Base-by-base conservation (phyloP, 1,140 invertebrate species). In the Coenobita brevimanus region DNA sequence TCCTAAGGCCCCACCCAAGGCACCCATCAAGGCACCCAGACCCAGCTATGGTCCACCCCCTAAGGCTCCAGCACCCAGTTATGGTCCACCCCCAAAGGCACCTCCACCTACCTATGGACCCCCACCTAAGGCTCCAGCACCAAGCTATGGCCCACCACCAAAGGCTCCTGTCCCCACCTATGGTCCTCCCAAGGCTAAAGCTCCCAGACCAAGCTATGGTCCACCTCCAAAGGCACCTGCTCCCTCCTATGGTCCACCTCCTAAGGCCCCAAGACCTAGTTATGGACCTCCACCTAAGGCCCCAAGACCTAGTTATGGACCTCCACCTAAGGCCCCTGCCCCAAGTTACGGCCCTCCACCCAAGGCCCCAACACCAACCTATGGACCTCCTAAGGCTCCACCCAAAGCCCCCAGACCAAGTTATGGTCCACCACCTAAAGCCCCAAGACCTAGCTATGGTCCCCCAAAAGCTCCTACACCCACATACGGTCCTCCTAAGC, bases 1-100 rank as follows among this genome's bases (percentile, higher is more conserved):
- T 57, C 89, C 86, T 24, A 82, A 84, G 69, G 84, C 80, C 64
- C 62, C 84, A 36, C 85, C 85, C 41, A 71, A 82, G 24, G 64
- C 80, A 30, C 83, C 83, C 2, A 89, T 78, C 13, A 90, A 90
- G 81, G 76, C 83, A n/a, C 90, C 90, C 33, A 27, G 36, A 36
- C 86, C 89, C 8, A 38, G 21, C 38, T 91, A 91, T 83, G 89
- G 89, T 17, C 89, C 89, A 17, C 90, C 88, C 24, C 71, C 87
- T 13, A 89, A 86, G 60, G 82, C 82, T 15, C 82, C 82, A 6
- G 0, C 73, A 8, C 89, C 83, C 2, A 27, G 43, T 13, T 89
- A 89, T 82, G 83, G 82, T 21, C 50, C 83, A 2, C 79, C 89
- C 27, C 54, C 60, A n/a, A 80, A 88, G 76, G 71, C 82, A n/a